Percentiles rank a stretch among this genome's conserved stretches.
Conservation (phyloP, 2,113 vertebrate species). For the Miniopterus natalensis region DNA sequence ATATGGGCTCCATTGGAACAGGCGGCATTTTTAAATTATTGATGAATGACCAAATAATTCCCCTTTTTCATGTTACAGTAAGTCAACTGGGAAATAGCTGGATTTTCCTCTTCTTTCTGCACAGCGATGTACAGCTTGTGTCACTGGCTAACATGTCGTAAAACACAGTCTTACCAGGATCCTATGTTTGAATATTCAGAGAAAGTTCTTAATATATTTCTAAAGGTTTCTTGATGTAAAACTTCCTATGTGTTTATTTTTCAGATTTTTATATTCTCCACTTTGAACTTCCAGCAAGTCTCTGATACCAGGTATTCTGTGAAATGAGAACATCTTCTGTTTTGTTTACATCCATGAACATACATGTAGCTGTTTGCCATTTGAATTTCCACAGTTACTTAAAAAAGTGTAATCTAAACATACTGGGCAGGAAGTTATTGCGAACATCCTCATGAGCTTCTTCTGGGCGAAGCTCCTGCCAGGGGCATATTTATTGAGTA, state of each 20-base stretch:
- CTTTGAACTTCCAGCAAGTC: conserved; percentile 22
- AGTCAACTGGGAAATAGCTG: not conserved
- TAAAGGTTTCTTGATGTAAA: conserved; percentile 29
- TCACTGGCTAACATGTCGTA: not conserved
- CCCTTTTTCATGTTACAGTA: not conserved
- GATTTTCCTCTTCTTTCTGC: not conserved
- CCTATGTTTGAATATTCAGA: conserved; percentile 28
- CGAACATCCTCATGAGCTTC: conserved; percentile 43
- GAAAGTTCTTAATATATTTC: conserved; percentile 39
- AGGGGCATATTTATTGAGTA: conserved; percentile 40
- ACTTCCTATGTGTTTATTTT: not conserved
- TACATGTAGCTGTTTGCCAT: not conserved
- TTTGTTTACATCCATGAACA: not conserved
- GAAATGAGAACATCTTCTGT: conserved; percentile 2
- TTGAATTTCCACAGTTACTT: conserved; percentile 54
- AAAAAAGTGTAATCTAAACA: conserved; percentile 27
- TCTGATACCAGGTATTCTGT: not conserved
- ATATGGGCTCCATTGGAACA: not conserved
- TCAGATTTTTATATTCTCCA: not conserved
- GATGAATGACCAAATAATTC: conserved; percentile 9
- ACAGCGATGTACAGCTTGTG: not conserved
- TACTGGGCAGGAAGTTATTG: conserved; percentile 19
- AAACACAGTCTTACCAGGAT: not conserved
- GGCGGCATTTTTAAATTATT: conserved; percentile 34
- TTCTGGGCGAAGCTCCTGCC: conserved; percentile 49